phyloP scores from a whole-genome alignment of 2,888 invertebrate genomes.

The Nematopogon swammerdamellus region DNA sequence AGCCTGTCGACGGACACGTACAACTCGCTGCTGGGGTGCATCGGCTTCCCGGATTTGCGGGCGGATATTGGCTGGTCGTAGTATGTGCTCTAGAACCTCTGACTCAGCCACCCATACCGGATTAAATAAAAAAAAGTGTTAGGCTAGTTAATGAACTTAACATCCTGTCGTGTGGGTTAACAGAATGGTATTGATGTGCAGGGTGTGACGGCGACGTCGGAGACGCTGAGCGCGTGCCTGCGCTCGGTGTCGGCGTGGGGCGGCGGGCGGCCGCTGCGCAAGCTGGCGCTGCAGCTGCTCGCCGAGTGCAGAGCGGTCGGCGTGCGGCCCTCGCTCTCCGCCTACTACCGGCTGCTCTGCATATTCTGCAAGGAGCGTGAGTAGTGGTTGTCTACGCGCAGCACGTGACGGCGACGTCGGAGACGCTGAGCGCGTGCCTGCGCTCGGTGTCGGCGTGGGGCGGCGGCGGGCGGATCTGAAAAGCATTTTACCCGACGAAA shows the following conservation, averaged over 20 bases:
- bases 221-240: conserved; percentile 31
- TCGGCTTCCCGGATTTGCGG: conserved; percentile 48
- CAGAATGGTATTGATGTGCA: no score
- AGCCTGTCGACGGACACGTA: conserved; percentile 63
- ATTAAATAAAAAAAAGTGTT: no score
- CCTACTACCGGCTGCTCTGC: conserved; percentile 70
- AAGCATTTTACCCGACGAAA: no score
- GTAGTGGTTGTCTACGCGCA: conserved; percentile 16
- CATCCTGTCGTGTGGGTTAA: no score
- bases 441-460: conserved; percentile 42
- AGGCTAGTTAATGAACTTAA: no score
- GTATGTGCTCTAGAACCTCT: no score
- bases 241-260: conserved; percentile 42
- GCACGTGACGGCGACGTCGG: conserved; percentile 27
- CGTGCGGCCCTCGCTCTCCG: conserved; percentile 70
- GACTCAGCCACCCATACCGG: no score
- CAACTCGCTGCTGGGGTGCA: conserved; percentile 63
- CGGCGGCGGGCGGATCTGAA: conserved; percentile 26
- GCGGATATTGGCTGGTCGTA: no score
- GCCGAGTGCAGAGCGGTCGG: conserved; percentile 53
- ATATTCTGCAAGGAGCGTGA: conserved; percentile 70
- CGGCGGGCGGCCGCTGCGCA: conserved; percentile 30
- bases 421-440: conserved; percentile 31
- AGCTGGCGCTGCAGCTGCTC: conserved; percentile 28
- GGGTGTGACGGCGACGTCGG: conserved; percentile 37